phyloP scores from a whole-genome alignment of 2,113 vertebrate species.

The Alaudala cheleensis region DNA sequence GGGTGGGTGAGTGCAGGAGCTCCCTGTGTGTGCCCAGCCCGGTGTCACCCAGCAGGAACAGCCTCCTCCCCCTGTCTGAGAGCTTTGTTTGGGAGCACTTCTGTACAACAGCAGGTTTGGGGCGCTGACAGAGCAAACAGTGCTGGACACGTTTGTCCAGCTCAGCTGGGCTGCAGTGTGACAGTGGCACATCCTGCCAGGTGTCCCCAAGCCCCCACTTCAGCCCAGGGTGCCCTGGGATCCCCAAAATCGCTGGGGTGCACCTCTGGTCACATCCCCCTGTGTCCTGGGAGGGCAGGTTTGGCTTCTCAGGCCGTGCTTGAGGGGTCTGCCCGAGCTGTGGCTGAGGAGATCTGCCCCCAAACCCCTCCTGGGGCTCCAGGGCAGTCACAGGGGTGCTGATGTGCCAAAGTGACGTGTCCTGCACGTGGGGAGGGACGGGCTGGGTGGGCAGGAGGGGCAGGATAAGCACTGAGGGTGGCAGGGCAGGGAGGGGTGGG shows the following conservation, averaged over 20 bases:
- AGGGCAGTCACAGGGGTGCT: accelerated
- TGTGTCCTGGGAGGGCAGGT: accelerated
- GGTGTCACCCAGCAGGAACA: accelerated
- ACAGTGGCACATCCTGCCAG: neutral
- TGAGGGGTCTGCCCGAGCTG: accelerated
- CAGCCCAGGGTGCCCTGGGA: neutral
- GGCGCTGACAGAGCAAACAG: neutral
- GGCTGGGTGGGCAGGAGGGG: neutral
- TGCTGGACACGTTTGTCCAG: neutral
- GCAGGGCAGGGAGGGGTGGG: accelerated
- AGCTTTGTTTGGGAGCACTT: accelerated
- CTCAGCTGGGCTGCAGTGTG: accelerated
- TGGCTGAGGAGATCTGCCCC: neutral
- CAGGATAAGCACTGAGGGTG: accelerated
- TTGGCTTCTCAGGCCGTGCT: accelerated
- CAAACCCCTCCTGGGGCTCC: accelerated
- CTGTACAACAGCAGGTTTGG: neutral
- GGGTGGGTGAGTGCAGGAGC: accelerated
- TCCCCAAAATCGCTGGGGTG: accelerated
- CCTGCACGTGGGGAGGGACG: neutral
- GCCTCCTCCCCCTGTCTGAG: neutral
- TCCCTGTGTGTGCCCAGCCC: accelerated
- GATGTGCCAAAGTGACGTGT: accelerated
- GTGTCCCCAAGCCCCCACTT: neutral
- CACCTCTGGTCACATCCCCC: accelerated